Conservation (phyloP, 2,113 vertebrate species). For the Taxidea taxus region DNA sequence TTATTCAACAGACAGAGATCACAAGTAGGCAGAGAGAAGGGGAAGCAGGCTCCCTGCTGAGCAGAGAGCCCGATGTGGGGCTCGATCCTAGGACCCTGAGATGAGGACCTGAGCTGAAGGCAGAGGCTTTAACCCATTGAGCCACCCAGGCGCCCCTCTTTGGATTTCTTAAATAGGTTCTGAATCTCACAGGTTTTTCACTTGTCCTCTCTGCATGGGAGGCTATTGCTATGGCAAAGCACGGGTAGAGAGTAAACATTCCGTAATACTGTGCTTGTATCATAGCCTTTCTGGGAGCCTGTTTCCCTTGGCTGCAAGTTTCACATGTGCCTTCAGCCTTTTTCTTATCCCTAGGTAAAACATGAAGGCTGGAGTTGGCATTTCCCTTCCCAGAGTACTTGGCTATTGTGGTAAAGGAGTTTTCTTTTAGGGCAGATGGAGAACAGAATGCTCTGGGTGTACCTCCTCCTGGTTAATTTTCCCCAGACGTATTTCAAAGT, state of each 20-base stretch:
- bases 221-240: not conserved
- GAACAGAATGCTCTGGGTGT: not conserved
- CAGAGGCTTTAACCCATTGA: no score
- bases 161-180: not conserved
- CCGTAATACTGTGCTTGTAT: not conserved
- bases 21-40: no score
- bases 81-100: no score
- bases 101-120: no score
- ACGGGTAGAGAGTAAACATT: not conserved
- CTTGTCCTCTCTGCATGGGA: not conserved
- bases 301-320: not conserved
- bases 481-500: not conserved
- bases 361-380: not conserved
- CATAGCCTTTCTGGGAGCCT: not conserved
- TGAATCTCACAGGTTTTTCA: not conserved
- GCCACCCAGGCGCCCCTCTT: not conserved
- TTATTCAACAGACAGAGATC: no score
- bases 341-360: not conserved
- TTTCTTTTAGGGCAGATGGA: not conserved
- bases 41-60: no score
- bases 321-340: not conserved
- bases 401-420: not conserved
- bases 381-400: not conserved
- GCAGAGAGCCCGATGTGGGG: no score
- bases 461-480: not conserved